Base-by-base conservation (phyloP, 1,140 invertebrate genomes). In the Drosophila neocordata region DNA sequence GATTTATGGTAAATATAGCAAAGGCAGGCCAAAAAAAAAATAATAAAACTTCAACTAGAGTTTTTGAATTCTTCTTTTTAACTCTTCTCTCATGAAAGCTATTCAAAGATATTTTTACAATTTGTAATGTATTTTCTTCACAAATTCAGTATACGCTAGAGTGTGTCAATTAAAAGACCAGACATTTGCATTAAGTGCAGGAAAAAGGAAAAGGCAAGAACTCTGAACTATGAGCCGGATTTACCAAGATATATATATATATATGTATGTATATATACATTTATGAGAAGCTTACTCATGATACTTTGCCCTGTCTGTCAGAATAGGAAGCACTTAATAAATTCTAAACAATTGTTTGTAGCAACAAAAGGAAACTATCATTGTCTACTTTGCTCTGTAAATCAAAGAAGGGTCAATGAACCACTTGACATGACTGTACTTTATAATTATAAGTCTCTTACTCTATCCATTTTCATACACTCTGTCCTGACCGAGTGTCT, bases 291-390 rank as follows among this genome's bases (percentile, higher is more conserved):
- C 20, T 27, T 27, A 51, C 35, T 69, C 63, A 62, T 65, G 72
- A 73, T 64, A 69, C 55, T 62, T 71, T 66, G 67, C 69, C 74
- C 69, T 81, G 74, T 63, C 69, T 71, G 79, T 63, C 74, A 68
- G 61, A 70, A 69, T 67, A 80, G 81, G 81, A 85, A 85, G 77
- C 81, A 81, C 82, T 85, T 85, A 80, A 85, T 85, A 85, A 85
- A 85, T 87, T 70, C 81, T 71, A 85, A 80, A 74, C 81, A 77
- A 80, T 75, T 71, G 74, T 73, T 62, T 70, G 72, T 62, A 31
- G 65, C 73, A 85, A 85, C 81, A 85, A 85, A 82, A 69, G 69
- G 65, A 61, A 76, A 35, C 22, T 13, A 56, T 8, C 64, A 77
- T 70, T 77, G 77, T 85, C 58, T 63, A 55, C 12, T 1, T 38